Percentiles rank a stretch among this genome's conserved stretches.
Evolutionary conservation across 92 coral and sea anemone genomes (phyloP).

Genomic region (Zoanthus sansibaricus): DNA sequence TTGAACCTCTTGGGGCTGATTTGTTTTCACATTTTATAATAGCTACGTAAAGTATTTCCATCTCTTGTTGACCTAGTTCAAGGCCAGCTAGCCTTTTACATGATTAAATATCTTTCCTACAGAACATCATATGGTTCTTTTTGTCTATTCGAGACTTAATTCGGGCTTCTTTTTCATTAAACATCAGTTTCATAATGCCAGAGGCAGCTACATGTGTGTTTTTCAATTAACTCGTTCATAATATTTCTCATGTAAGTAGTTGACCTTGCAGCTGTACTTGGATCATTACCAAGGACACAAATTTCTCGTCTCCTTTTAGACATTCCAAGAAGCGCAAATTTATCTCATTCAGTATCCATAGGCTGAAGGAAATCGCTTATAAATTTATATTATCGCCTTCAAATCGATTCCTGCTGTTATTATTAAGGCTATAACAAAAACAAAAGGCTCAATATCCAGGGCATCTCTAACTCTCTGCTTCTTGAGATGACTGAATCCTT

Average conservation of each 20-base stretch:
- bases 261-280: conserved; percentile 11
- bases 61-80: not conserved
- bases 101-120: not conserved
- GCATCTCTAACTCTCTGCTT: conserved; percentile 14
- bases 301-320: not conserved
- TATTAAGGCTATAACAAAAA: not conserved
- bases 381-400: not conserved
- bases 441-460: conserved; percentile 26
- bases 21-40: too few species aligned
- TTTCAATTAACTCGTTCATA: not conserved
- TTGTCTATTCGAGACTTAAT: too few species aligned
- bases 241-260: not conserved
- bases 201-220: not conserved
- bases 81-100: not conserved
- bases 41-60: not conserved
- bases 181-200: not conserved
- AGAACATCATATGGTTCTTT: too few species aligned
- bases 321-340: not conserved
- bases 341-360: conserved; percentile 20
- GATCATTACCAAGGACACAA: not conserved
- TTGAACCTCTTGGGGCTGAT: too few species aligned
- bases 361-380: conserved; percentile 5
- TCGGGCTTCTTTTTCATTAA: too few species aligned
- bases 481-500: conserved; percentile 4
- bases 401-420: not conserved